Evolutionary conservation across 2,113 vertebrate species (phyloP).

Genomic region (Theropithecus gelada): DNA sequence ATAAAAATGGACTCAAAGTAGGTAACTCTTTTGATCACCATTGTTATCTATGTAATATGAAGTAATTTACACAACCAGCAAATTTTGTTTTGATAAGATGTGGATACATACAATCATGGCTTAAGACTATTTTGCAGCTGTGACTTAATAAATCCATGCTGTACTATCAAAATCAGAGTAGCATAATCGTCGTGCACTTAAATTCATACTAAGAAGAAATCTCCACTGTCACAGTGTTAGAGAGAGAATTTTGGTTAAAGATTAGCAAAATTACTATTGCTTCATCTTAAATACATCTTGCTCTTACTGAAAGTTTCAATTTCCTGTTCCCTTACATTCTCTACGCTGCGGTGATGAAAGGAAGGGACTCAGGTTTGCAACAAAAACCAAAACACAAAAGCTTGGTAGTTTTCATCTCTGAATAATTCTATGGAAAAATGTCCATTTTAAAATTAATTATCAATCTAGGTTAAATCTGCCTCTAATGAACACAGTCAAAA

Average conservation of each 20-base stretch:
- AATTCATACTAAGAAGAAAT: neutral
- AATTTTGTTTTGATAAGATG: neutral
- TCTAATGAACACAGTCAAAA: slow-evolving; percentile 30
- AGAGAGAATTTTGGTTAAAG: slow-evolving; percentile 12
- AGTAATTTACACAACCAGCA: neutral
- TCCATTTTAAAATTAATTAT: neutral
- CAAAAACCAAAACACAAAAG: neutral
- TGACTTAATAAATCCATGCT: neutral
- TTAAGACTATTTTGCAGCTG: neutral
- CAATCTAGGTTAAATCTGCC: neutral
- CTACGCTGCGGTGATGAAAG: slow-evolving; percentile 18
- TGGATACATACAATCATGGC: neutral
- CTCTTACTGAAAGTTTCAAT: neutral
- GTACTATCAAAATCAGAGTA: neutral
- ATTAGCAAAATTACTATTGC: slow-evolving; percentile 10
- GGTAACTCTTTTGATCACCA: neutral
- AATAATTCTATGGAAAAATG: neutral
- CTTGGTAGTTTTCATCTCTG: neutral
- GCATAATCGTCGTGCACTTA: neutral
- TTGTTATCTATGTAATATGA: neutral
- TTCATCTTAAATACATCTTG: slow-evolving; percentile 30
- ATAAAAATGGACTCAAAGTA: neutral
- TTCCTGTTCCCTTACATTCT: slow-evolving; percentile 53
- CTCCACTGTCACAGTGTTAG: neutral
- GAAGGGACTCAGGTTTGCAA: slow-evolving; percentile 13